Evolutionary conservation across 2,888 invertebrate species (phyloP).

Genomic region (Empis stercorea): DNA sequence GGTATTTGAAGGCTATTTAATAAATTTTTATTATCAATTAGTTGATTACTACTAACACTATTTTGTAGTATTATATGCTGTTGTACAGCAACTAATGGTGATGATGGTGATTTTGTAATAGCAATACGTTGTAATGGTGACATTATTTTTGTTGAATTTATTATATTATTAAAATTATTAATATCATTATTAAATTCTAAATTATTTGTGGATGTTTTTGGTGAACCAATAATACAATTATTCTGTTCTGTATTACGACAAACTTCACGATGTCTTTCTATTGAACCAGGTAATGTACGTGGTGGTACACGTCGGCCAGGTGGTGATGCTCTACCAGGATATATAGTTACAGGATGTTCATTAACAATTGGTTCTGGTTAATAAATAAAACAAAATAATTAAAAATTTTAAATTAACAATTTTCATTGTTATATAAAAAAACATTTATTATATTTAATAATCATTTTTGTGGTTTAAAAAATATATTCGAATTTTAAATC

Average conservation of each 20-base stretch:
- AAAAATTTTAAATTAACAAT: not conserved
- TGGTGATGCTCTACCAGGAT: conserved; percentile 40
- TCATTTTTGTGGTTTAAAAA: no score
- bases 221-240: not conserved
- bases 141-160: not conserved
- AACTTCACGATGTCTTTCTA: conserved; percentile 69
- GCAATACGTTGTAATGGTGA: conserved; percentile 9
- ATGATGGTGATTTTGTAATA: conserved; percentile 30
- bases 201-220: not conserved
- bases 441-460: no score
- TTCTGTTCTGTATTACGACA: conserved; percentile 46
- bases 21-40: conserved; percentile 12
- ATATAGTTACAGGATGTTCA: conserved; percentile 54
- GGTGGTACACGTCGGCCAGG: conserved; percentile 46
- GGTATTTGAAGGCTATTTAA: conserved; percentile 12
- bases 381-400: conserved; percentile 1
- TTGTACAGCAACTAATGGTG: conserved; percentile 35
- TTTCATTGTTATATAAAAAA: no score
- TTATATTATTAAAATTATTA: not conserved
- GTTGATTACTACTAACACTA: conserved; percentile 34
- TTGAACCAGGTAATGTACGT: conserved; percentile 54
- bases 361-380: conserved; percentile 39
- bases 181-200: not conserved
- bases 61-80: conserved; percentile 32
- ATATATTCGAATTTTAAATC: no score